Evolutionary conservation across 2,113 vertebrate species (phyloP).

Genomic region (Corythornis vintsioides): DNA sequence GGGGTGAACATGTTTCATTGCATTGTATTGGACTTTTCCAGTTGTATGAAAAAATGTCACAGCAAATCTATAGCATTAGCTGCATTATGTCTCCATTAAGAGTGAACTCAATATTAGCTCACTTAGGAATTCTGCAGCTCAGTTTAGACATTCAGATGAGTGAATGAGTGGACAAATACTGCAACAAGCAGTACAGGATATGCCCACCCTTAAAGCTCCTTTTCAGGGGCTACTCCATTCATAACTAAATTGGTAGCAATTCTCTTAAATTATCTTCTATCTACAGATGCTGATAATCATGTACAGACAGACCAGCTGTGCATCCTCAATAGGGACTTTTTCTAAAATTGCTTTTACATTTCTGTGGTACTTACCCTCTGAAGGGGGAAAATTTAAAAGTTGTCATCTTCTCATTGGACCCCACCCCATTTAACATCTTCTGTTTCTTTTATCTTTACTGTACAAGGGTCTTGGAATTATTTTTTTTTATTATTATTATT

Average conservation of each 20-base stretch:
- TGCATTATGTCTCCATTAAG: not conserved
- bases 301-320: not conserved
- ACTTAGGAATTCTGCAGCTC: not conserved
- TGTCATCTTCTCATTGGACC: conserved; percentile 27
- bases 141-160: not conserved
- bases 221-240: not conserved
- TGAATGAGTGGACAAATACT: not conserved
- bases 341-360: conserved; percentile 16
- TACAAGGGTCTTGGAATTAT: not conserved
- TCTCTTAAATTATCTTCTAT: not conserved
- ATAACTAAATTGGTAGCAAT: not conserved
- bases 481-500: not conserved
- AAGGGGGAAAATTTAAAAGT: not conserved
- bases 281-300: not conserved
- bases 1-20: not conserved
- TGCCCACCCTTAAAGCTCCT: not conserved
- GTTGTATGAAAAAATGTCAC: not conserved
- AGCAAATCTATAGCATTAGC: not conserved
- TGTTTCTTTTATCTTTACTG: not conserved
- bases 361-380: not conserved
- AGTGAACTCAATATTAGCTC: not conserved
- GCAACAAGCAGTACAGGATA: not conserved
- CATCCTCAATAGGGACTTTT: not conserved
- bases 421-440: conserved; percentile 41
- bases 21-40: not conserved